Percentiles rank a stretch among this genome's conserved stretches.
These are phyloP conservation scores for Chouioia cunea DNA, from an alignment of 2,888 invertebrate species.

Conservation along the genomic window DNA sequence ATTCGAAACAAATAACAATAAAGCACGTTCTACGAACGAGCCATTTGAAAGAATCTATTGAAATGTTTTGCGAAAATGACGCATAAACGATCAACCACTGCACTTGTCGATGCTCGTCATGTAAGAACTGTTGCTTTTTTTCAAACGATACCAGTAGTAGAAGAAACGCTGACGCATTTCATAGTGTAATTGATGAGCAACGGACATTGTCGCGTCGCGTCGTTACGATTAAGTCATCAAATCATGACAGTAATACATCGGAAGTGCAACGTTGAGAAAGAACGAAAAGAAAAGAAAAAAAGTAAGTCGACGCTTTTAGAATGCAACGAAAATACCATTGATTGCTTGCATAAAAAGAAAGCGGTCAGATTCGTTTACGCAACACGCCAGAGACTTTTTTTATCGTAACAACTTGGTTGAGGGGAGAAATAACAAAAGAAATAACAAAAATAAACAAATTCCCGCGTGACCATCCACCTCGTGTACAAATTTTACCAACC, in stretches of 20 bases:
- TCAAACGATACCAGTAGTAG: not conserved
- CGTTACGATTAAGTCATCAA: conserved; percentile 39
- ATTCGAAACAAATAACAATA: no score
- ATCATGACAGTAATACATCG: no score
- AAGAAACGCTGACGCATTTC: conserved; percentile 8
- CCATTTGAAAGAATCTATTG: no score
- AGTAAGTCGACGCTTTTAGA: not conserved
- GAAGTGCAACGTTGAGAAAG: conserved; percentile 14
- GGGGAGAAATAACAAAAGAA: no score
- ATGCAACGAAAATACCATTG: not conserved
- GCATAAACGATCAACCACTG: conserved; percentile 7
- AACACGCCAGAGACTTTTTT: no score
- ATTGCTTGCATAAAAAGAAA: no score
- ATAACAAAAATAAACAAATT: no score
- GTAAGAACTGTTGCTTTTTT: not conserved
- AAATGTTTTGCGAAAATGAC: no score
- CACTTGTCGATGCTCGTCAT: conserved; percentile 1
- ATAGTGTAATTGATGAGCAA: conserved; percentile 17
- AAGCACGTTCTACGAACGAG: no score
- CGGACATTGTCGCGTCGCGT: conserved; percentile 25
- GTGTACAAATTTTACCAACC: conserved; percentile 8
- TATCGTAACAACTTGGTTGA: no score
- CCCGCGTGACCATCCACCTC: not conserved
- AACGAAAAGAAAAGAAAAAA: not conserved
- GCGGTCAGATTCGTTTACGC: no score